Percentiles rank a stretch among this genome's conserved stretches.
phyloP scores from a whole-genome alignment of 1,140 invertebrate species.

The Orussus abietinus region DNA sequence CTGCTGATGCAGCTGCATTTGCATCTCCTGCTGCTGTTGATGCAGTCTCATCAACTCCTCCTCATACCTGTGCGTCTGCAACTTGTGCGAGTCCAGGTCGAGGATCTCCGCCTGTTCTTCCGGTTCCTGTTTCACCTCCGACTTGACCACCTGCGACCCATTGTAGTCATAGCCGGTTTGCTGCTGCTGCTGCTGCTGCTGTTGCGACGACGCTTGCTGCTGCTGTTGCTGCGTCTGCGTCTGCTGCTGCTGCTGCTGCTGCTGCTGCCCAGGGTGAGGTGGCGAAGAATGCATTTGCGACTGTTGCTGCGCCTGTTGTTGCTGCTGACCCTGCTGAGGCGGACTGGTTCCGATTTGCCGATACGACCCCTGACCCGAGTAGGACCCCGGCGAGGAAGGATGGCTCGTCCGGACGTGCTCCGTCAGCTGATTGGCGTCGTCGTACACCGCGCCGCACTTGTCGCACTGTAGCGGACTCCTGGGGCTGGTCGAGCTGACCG shows the following conservation, averaged over 20 bases:
- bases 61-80: constrained; percentile 53
- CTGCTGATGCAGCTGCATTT: constrained; percentile 26
- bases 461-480: constrained; percentile 71
- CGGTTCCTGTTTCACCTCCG: constrained; percentile 58
- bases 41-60: constrained; percentile 37
- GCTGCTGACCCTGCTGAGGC: constrained; percentile 23
- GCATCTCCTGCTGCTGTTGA: constrained; percentile 30
- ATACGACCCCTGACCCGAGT: constrained; percentile 34
- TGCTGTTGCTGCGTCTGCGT: constrained; percentile 16
- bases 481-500: constrained; percentile 63
- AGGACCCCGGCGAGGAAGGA: constrained; percentile 54
- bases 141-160: constrained; percentile 46
- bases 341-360: constrained; percentile 35
- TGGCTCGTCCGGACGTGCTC: constrained; percentile 71
- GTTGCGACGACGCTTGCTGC: constrained; percentile 22
- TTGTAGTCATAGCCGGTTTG: constrained; percentile 50
- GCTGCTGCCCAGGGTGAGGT: constrained; percentile 32
- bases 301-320: constrained; percentile 19
- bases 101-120: constrained; percentile 76
- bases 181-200: constrained; percentile 43
- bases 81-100: constrained; percentile 85
- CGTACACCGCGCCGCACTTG: constrained; percentile 73
- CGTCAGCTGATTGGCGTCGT: constrained; percentile 64
- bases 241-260: constrained; percentile 27
- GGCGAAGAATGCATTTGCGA: constrained; percentile 31